Evolutionary conservation across 2,888 invertebrate species (phyloP), one percentile per base, ranked within the genome.

Genomic region (Drosophila merina): DNA sequence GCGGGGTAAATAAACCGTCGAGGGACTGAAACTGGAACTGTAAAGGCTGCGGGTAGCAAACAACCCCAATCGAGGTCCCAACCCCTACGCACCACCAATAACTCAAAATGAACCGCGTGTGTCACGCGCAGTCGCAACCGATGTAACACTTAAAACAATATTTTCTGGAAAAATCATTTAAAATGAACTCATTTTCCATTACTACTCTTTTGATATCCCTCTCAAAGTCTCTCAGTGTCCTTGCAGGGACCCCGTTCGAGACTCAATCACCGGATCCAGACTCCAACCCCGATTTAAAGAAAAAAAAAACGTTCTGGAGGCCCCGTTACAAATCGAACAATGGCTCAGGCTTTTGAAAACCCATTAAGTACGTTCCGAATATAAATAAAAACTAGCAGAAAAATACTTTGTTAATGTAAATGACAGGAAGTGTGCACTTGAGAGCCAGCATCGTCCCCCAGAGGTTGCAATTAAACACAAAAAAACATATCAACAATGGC

Each of bases 401-500:
- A 72, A 78, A 49, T 57, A 75, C 71, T 75, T 71, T 86, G 77
- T 77, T 74, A 66, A 64, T 64, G 74, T 72, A 86, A 86, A 78
- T 74, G 87, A 78, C 82, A 82, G 82, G 82, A 82, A 82, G 72
- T 84, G 81, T 78, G 87, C 82, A 82, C 82, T 82, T 82, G 82
- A 84, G 81, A 66, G 84, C 75, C 86, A 70, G 50, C 64, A 48
- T 50, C 81, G 49, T 44, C 44, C 69, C 72, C 62, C 62, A 38
- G 44, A 56, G 62, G 33, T 62, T 62, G 72, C 82, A 68, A 74
- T 70, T 77, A 84, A 80, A 80, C 69, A 62, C 68, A 45, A 59
- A 59, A 59, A 56, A 50, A 36, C 47, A 25, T 4, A 26, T 62
- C 51, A 42, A 66, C 63, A 64, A 64, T 66, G 45, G 36, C 59